Evolutionary conservation across 92 coral and sea anemone species (phyloP).

Genomic region (Phymanthus crucifer): DNA sequence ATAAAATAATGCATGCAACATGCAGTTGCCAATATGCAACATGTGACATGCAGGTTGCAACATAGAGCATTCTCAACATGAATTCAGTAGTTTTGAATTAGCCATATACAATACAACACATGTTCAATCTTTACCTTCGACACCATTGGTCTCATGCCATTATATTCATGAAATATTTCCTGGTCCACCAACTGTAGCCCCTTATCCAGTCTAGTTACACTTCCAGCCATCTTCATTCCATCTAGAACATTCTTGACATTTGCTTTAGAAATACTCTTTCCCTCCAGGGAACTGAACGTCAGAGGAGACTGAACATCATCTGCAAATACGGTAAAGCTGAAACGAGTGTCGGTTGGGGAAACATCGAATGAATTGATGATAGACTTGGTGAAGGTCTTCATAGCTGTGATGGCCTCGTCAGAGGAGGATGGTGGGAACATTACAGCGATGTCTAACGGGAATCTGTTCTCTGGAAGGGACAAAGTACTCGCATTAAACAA

Average conservation of each 20-base stretch:
- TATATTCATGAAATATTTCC: slow-evolving; percentile 49
- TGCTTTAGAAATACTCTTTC: slow-evolving; percentile 21
- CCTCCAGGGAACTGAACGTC: slow-evolving; percentile 42
- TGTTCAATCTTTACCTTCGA: slow-evolving; percentile 33
- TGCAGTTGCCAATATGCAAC: too few species aligned
- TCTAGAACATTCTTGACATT: slow-evolving; percentile 36
- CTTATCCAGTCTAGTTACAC: slow-evolving; percentile 44
- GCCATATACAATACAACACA: neutral
- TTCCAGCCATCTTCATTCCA: slow-evolving; percentile 18
- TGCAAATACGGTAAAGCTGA: slow-evolving; percentile 46
- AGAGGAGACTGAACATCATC: slow-evolving; percentile 35
- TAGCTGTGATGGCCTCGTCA: slow-evolving; percentile 15
- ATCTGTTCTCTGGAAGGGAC: slow-evolving; percentile 28
- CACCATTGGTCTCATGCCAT: slow-evolving; percentile 54
- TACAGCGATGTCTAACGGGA: slow-evolving; percentile 56
- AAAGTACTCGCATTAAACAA: neutral
- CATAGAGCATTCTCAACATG: too few species aligned
- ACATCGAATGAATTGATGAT: slow-evolving; percentile 46
- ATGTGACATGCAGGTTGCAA: too few species aligned
- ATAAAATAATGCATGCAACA: too few species aligned
- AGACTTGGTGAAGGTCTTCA: slow-evolving; percentile 35
- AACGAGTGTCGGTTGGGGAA: slow-evolving; percentile 43
- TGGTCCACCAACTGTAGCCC: slow-evolving; percentile 51
- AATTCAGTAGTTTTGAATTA: too few species aligned
- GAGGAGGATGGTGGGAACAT: slow-evolving; percentile 40